Evolutionary conservation across 1,140 invertebrate genomes (phyloP).

Genomic region (Neelides sp.): DNA sequence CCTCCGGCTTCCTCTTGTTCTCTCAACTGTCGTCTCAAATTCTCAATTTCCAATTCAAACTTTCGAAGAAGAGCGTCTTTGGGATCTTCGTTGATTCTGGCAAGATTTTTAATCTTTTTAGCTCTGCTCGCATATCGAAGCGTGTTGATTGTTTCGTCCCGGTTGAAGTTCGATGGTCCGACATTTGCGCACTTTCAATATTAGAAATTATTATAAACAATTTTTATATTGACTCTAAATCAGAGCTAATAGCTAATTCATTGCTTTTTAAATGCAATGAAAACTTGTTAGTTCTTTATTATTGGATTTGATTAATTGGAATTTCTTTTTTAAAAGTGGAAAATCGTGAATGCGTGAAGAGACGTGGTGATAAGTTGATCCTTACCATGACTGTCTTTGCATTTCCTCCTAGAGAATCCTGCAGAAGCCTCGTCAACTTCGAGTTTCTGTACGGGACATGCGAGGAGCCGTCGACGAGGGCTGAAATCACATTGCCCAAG

Average conservation of each 20-base stretch:
- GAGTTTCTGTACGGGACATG: constrained; percentile 92
- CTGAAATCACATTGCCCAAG: constrained; percentile 88
- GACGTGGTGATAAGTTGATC: too few species aligned
- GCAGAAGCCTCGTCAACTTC: constrained; percentile 78
- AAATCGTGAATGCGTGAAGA: too few species aligned
- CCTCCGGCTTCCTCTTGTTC: constrained; percentile 37
- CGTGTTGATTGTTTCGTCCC: constrained; percentile 94
- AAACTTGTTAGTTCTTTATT: not conserved
- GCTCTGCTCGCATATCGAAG: constrained; percentile 91
- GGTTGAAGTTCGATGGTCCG: constrained; percentile 90
- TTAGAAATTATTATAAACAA: constrained; percentile 12
- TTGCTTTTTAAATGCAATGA: too few species aligned
- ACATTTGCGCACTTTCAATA: constrained; percentile 68
- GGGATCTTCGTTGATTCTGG: constrained; percentile 93
- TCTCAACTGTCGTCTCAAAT: constrained; percentile 72
- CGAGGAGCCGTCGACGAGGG: constrained; percentile 79
- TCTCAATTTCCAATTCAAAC: constrained; percentile 93
- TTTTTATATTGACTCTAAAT: too few species aligned
- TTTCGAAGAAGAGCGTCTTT: constrained; percentile 90
- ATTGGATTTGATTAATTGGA: not conserved
- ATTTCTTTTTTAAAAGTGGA: too few species aligned
- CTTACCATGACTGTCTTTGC: constrained; percentile 88
- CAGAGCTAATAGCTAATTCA: too few species aligned
- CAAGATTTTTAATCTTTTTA: constrained; percentile 94
- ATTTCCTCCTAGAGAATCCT: constrained; percentile 91